Percentiles rank a stretch among this genome's conserved stretches.
phyloP scores from a whole-genome alignment of 2,113 vertebrate genomes.

The Dromas ardeola region DNA sequence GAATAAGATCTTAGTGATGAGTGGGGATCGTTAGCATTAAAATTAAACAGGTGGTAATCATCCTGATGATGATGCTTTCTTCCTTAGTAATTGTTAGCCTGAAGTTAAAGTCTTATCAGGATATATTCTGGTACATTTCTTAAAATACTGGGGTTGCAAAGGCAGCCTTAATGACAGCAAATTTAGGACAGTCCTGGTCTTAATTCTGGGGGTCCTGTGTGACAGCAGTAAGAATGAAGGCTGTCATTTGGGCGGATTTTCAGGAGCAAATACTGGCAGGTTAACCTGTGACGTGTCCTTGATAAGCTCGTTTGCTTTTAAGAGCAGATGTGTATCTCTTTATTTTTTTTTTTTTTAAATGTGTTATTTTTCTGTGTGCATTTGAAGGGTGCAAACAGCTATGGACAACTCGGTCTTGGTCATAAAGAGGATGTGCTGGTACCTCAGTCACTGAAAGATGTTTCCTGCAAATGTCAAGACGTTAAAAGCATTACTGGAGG shows the following conservation, averaged over 20 bases:
- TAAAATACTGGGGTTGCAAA: not conserved
- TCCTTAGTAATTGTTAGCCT: not conserved
- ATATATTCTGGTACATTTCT: not conserved
- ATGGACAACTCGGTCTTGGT: constrained; percentile 89
- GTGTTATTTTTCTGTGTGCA: not conserved
- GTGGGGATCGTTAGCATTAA: not conserved
- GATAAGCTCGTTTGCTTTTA: not conserved
- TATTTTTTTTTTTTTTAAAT: not conserved
- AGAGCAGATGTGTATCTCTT: not conserved
- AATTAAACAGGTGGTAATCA: not conserved
- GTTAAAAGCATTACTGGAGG: constrained; percentile 81
- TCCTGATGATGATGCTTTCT: not conserved
- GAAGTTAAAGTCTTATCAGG: not conserved
- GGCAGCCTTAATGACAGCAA: not conserved
- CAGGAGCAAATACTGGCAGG: not conserved
- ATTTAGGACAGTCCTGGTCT: not conserved
- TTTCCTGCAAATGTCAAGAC: constrained; percentile 39
- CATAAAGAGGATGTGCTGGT: constrained; percentile 81
- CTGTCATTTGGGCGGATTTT: not conserved
- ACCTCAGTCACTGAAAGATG: constrained; percentile 72
- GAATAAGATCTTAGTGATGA: not conserved
- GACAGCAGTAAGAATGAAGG: not conserved
- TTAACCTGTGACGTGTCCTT: not conserved
- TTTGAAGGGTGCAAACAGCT: constrained; percentile 91
- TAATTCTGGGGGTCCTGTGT: not conserved